Evolutionary conservation across 2,797 vertebrate species (phyloP).

Genomic region (Malacoraja senta): DNA sequence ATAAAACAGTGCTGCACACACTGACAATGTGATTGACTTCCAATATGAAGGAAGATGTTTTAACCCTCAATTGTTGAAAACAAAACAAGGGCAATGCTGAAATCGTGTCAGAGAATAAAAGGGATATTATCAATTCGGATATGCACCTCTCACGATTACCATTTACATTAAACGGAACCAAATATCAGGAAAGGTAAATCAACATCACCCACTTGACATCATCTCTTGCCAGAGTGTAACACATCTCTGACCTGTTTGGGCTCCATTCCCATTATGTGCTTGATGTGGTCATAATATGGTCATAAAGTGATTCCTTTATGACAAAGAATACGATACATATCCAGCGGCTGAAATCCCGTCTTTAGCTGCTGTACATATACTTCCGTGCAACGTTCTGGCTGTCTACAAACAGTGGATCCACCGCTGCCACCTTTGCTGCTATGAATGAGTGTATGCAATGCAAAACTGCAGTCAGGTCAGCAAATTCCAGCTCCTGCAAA

Average conservation of each 20-base stretch:
- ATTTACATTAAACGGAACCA: not conserved
- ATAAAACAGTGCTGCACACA: not conserved
- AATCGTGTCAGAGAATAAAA: not conserved
- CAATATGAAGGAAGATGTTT: not conserved
- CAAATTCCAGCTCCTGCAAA: conserved; percentile 82
- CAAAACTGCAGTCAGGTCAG: conserved; percentile 78
- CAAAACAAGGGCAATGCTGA: not conserved
- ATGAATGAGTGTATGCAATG: conserved; percentile 89
- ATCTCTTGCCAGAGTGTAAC: not conserved
- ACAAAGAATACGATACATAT: not conserved
- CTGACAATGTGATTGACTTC: not conserved
- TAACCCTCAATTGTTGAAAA: not conserved
- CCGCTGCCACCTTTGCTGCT: conserved; percentile 83
- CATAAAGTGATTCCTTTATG: not conserved
- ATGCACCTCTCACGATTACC: not conserved
- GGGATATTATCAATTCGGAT: not conserved
- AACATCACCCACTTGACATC: not conserved
- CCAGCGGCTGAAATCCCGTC: conserved; percentile 34
- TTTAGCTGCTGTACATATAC: conserved; percentile 66
- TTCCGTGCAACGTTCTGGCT: conserved; percentile 71
- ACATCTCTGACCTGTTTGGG: not conserved
- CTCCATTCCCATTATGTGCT: not conserved
- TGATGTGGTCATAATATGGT: not conserved
- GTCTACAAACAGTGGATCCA: conserved; percentile 81
- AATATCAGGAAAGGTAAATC: not conserved